A percentile compares a stretch with the other conserved stretches of the same genome.
Conservation (phyloP, 2,888 invertebrate genomes). For the Meganola albula region DNA sequence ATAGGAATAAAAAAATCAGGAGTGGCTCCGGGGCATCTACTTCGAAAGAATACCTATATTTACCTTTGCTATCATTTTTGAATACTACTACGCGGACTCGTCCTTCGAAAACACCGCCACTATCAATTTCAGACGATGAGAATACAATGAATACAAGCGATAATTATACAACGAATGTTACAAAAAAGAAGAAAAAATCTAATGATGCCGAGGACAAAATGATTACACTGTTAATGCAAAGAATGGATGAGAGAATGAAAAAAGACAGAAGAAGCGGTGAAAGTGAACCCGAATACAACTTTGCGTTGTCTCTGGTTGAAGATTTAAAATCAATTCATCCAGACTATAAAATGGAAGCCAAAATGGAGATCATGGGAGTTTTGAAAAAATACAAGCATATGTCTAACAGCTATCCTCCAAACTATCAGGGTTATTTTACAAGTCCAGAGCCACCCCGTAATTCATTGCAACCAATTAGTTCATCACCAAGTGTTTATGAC, state of each 20-base stretch:
- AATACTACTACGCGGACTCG: slow-evolving; percentile 20
- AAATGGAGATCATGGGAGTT: slow-evolving; percentile 21
- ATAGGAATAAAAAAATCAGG: slow-evolving; percentile 20
- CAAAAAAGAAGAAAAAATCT: slow-evolving; percentile 21
- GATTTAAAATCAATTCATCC: slow-evolving; percentile 17
- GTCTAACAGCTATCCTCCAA: slow-evolving; percentile 16
- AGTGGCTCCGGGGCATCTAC: slow-evolving; percentile 19
- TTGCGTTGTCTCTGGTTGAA: slow-evolving; percentile 20
- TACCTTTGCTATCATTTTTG: slow-evolving; percentile 22
- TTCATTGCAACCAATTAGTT: slow-evolving; percentile 19
- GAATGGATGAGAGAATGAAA: slow-evolving; percentile 16
- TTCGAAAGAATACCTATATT: slow-evolving; percentile 22
- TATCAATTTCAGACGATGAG: slow-evolving; percentile 20
- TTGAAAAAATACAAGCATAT: slow-evolving; percentile 19
- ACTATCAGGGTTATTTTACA: slow-evolving; percentile 23
- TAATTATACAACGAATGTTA: slow-evolving; percentile 14
- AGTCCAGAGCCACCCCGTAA: slow-evolving; percentile 22
- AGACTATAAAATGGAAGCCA: slow-evolving; percentile 18
- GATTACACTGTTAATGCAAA: slow-evolving; percentile 15
- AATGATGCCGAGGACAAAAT: slow-evolving; percentile 21
- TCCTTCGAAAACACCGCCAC: slow-evolving; percentile 19
- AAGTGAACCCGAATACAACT: slow-evolving; percentile 21
- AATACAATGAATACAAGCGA: slow-evolving; percentile 18
- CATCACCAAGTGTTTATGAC: slow-evolving; percentile 22
- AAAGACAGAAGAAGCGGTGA: slow-evolving; percentile 14